Evolutionary conservation across 2,888 invertebrate species (phyloP).

Genomic region (Pseudeuparius sepicola): DNA sequence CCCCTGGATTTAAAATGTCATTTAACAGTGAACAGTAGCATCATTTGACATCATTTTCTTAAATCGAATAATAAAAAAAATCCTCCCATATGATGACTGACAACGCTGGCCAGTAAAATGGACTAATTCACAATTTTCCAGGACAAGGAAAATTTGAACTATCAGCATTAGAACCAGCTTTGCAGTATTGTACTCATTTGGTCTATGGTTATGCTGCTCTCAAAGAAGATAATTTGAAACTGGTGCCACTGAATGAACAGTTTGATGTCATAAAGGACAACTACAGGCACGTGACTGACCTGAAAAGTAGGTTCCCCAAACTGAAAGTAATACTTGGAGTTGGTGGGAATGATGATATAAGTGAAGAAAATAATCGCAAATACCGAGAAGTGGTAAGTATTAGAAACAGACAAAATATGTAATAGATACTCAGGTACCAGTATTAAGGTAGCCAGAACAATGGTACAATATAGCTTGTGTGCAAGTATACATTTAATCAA

Average conservation of each 20-base stretch:
- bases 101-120: too few species aligned
- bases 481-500: too few species aligned
- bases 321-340: conserved; percentile 65
- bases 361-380: conserved; percentile 48
- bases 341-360: conserved; percentile 64
- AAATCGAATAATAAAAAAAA: too few species aligned
- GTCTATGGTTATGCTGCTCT: conserved; percentile 74
- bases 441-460: too few species aligned
- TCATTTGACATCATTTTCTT: too few species aligned
- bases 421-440: too few species aligned
- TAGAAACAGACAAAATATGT: too few species aligned
- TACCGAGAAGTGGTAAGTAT: conserved; percentile 57
- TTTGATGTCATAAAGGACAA: conserved; percentile 67
- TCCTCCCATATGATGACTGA: too few species aligned
- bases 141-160: conserved; percentile 69
- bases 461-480: too few species aligned
- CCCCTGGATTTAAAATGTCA: too few species aligned
- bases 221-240: conserved; percentile 59
- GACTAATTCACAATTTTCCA: conserved; percentile 36
- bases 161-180: conserved; percentile 59
- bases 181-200: conserved; percentile 70
- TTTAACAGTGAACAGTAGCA: too few species aligned
- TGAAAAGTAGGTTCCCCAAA: conserved; percentile 59
- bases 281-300: conserved; percentile 59
- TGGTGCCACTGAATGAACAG: conserved; percentile 60